phyloP scores from a whole-genome alignment of 2,888 invertebrate genomes.

The Ceraclea dissimilis region DNA sequence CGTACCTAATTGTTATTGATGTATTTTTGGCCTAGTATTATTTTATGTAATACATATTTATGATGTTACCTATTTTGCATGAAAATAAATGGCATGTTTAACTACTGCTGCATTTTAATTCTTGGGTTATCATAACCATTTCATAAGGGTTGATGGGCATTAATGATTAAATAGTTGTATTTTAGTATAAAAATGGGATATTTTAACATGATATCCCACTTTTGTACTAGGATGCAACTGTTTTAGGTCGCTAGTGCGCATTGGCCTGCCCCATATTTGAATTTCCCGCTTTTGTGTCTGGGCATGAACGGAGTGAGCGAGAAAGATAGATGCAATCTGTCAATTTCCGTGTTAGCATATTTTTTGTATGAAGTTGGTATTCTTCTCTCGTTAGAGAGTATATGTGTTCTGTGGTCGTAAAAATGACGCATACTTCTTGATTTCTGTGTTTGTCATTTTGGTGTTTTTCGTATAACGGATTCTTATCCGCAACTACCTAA shows the following conservation, averaged over 20 bases:
- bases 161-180: background rate
- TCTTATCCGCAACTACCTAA: background rate
- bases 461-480: background rate
- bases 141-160: background rate
- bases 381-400: no score
- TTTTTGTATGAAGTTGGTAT: no score
- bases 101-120: background rate
- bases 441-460: slow-evolving; percentile 7
- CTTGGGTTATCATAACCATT: background rate
- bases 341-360: no score
- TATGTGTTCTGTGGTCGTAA: no score
- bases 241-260: background rate
- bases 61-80: background rate
- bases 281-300: background rate
- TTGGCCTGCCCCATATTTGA: background rate
- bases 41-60: background rate
- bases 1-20: background rate
- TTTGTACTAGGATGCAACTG: background rate
- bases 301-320: background rate
- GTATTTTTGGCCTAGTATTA: background rate
- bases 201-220: background rate
- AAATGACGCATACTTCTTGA: slow-evolving; percentile 20
- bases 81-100: background rate
- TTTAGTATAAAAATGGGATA: background rate
- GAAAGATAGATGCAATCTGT: background rate